Evolutionary conservation across 2,113 vertebrate species (phyloP).

Genomic region (Ornithorhynchus anatinus): DNA sequence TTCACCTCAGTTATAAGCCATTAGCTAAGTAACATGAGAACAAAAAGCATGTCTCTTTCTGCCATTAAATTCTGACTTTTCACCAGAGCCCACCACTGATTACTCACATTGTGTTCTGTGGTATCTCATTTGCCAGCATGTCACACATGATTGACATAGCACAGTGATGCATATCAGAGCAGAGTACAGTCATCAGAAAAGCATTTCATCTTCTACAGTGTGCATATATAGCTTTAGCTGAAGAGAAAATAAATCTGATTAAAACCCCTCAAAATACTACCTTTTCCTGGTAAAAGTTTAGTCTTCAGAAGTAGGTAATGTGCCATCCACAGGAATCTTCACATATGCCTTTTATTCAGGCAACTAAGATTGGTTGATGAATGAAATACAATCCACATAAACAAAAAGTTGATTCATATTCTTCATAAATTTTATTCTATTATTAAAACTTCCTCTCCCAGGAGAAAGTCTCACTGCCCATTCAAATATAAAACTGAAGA

Average conservation of each 20-base stretch:
- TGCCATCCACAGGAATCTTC: conserved; percentile 1
- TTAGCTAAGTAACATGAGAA: neutral
- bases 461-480: conserved; percentile 17
- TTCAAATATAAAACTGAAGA: conserved; percentile 38
- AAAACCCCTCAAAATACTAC: conserved; percentile 22
- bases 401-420: neutral
- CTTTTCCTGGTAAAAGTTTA: conserved; percentile 39
- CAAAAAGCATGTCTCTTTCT: neutral
- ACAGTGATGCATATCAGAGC: conserved; percentile 1
- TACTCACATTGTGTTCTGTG: conserved; percentile 6
- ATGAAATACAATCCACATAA: conserved; percentile 21
- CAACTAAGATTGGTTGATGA: conserved; percentile 34
- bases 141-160: neutral
- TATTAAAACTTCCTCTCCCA: conserved; percentile 17
- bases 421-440: conserved; percentile 30
- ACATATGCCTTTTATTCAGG: neutral
- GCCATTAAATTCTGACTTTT: neutral
- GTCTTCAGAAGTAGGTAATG: conserved; percentile 13
- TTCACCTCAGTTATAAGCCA: conserved; percentile 11
- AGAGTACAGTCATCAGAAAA: neutral
- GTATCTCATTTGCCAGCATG: conserved; percentile 26
- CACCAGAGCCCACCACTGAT: conserved; percentile 25
- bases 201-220: conserved; percentile 34
- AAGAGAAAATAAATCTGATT: conserved; percentile 21
- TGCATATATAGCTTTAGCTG: conserved; percentile 15